Base-by-base conservation (phyloP, 2,888 invertebrate species). In the Bruchidius siliquastri region DNA sequence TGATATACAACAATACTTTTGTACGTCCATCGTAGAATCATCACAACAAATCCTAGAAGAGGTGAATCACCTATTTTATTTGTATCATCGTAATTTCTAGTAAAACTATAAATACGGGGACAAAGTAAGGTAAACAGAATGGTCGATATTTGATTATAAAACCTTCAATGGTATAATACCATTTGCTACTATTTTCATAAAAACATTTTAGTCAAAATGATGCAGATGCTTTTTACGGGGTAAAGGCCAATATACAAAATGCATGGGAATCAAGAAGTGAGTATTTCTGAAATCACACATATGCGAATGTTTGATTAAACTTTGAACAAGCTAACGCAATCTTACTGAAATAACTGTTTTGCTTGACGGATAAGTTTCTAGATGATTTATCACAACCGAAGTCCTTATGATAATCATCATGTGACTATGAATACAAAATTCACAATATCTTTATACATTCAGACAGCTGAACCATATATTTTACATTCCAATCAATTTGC, bases 1-100 rank as follows among this genome's bases (percentile, higher is more conserved):
- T 22, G 71, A 74, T 74, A 71, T 75, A 73, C 72, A 76, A 77
- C 75, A 76, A 75, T 49, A 49, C 49, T 71, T 72, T 70, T 70
- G 72, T 73, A 75, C 30, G 71, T 67, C 73, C 49, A 49, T 49
- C 13, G 49, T 49, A 49, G 18, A 13, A 49, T 49, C 49, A 13
- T 49, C 49, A 49, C 49, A 1, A 49, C 1, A 22, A 20, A 75
- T 72, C 72, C 73, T 70, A 75, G 69, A 67, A 70, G 71, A 32
- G 73, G 70, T 72, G 71, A 73, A 70, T 22, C 70, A 49, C 70
- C 68, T 49, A 13, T 49, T 49, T 49, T 49, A 49, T 49, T 6
- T 30, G 8, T 30, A 3, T 30, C 30, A 30, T 30, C 30, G 8
- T 6, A 6, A 30, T 30, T 30, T 30, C 3, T 30, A 30, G 30